phyloP scores from a whole-genome alignment of 2,797 vertebrate species.

The Hydrophis major region DNA sequence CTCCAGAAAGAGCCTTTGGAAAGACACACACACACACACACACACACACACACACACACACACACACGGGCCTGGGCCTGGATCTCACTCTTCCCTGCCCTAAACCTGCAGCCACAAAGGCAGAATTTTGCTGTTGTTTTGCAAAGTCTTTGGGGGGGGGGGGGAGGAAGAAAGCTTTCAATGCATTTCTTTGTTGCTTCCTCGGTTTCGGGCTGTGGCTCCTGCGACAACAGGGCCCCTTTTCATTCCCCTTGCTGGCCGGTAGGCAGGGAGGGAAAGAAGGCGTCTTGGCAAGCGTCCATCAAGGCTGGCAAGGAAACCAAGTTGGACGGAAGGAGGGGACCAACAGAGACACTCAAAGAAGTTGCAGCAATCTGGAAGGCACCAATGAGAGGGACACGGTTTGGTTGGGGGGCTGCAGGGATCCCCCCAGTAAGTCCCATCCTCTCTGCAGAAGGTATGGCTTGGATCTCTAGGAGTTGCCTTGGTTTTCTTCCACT shows the following conservation, averaged over 20 bases:
- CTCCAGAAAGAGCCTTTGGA: neutral
- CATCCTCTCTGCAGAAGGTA: neutral
- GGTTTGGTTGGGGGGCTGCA: neutral
- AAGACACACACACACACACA: too few species aligned
- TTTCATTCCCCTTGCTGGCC: neutral
- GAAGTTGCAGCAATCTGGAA: neutral
- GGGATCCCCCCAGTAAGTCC: neutral
- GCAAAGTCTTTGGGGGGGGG: too few species aligned
- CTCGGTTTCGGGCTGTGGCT: neutral
- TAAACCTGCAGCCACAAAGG: neutral
- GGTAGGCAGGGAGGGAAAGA: neutral
- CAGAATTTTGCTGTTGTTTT: neutral
- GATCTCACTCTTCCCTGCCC: neutral
- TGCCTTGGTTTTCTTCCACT: neutral
- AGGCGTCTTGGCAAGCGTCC: constrained; percentile 24
- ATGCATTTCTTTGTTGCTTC: neutral
- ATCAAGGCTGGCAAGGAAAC: constrained; percentile 41
- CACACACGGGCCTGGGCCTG: neutral
- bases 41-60: too few species aligned
- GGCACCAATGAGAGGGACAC: neutral
- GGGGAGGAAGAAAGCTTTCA: neutral
- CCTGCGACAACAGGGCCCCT: constrained; percentile 1
- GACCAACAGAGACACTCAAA: neutral
- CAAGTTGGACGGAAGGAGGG: neutral
- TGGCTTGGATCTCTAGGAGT: neutral